phyloP scores from a whole-genome alignment of 2,888 invertebrate species.

The Dorcus parallelipipedus region DNA sequence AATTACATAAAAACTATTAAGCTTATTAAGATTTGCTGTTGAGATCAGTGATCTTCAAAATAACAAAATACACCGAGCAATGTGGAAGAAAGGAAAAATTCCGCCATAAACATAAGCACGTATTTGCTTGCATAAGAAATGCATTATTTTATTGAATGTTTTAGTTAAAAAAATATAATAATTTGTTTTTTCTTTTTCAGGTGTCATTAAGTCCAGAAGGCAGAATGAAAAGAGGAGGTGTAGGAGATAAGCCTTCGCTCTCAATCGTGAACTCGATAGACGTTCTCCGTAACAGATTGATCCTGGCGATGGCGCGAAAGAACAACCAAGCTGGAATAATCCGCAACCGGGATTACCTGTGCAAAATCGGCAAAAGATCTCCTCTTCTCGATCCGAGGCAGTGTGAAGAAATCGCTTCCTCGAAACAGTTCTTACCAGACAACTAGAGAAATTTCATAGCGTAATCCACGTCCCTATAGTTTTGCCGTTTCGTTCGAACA shows the following conservation, averaged over 20 bases:
- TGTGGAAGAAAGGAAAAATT: too few relatives aligned
- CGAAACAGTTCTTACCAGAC: slow-evolving; percentile 10
- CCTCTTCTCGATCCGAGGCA: slow-evolving; percentile 19
- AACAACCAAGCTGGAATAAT: slow-evolving; percentile 74
- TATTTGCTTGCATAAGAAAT: too few relatives aligned
- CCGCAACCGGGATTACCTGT: slow-evolving; percentile 70
- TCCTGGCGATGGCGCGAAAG: slow-evolving; percentile 79
- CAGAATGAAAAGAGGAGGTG: slow-evolving; percentile 22
- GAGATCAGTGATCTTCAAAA: too few relatives aligned
- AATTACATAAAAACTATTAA: too few relatives aligned
- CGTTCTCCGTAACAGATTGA: slow-evolving; percentile 75
- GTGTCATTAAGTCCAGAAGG: slow-evolving; percentile 18
- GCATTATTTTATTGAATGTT: too few relatives aligned
- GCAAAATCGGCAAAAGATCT: slow-evolving; percentile 72
- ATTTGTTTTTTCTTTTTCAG: slow-evolving; percentile 4
- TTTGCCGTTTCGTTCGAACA: not conserved
- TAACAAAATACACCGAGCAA: too few relatives aligned
- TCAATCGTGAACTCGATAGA: slow-evolving; percentile 87
- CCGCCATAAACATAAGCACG: too few relatives aligned
- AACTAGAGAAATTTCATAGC: slow-evolving; percentile 16
- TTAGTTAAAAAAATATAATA: too few relatives aligned
- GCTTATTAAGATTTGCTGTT: too few relatives aligned
- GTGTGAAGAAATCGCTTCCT: slow-evolving; percentile 8
- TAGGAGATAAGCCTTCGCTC: slow-evolving; percentile 59
- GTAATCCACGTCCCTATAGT: too few relatives aligned